These are phyloP conservation scores for Indri indri DNA, from an alignment of 2,113 vertebrate genomes.

Conservation along the genomic window DNA sequence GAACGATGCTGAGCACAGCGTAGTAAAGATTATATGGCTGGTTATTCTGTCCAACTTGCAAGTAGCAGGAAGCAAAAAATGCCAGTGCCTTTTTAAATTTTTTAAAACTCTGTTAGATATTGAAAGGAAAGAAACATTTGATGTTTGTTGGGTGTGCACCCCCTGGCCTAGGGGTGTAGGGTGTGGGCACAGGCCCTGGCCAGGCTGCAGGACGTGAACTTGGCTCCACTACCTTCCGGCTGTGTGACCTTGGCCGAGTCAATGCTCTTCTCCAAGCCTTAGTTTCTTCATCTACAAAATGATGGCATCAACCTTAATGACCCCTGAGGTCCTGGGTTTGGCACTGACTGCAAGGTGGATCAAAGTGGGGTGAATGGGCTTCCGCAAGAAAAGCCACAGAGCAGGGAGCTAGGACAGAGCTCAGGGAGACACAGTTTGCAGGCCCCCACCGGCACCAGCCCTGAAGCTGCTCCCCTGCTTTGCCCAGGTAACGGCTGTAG, in stretches of 20 bases:
- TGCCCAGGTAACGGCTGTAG: background rate
- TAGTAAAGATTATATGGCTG: accelerated
- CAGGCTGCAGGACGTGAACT: background rate
- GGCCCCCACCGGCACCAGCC: background rate
- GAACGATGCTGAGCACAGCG: background rate
- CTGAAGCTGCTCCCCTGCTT: background rate
- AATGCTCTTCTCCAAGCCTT: background rate
- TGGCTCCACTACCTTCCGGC: background rate
- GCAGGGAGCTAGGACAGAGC: background rate
- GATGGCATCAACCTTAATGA: background rate
- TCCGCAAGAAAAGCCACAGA: background rate
- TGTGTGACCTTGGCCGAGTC: background rate
- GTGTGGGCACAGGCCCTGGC: background rate
- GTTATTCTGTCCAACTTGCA: background rate
- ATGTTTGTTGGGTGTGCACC: too few relatives aligned
- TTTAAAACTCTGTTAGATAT: background rate
- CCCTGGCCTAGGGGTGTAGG: background rate
- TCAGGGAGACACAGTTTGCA: background rate
- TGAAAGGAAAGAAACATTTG: background rate
- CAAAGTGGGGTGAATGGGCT: background rate
- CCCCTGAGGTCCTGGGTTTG: background rate
- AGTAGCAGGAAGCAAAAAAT: background rate
- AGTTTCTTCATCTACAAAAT: background rate
- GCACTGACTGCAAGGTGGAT: background rate
- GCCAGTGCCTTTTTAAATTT: background rate